Evolutionary conservation across 2,113 vertebrate species (phyloP).

Genomic region (Aldabrachelys gigantea): DNA sequence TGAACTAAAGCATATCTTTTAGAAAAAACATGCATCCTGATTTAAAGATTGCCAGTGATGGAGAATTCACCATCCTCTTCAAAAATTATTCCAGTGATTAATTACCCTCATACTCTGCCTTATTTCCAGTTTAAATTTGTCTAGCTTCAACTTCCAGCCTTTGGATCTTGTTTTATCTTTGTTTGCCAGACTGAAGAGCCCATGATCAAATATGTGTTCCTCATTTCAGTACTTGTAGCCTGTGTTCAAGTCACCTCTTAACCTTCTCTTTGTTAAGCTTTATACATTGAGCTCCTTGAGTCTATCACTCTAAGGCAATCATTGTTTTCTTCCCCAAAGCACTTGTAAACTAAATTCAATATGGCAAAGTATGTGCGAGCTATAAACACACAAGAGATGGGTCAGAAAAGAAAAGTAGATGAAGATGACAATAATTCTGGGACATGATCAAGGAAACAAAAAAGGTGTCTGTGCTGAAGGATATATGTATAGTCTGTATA

Average conservation of each 20-base stretch:
- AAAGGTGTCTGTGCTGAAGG: neutral
- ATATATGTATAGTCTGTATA: neutral
- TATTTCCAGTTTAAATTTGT: neutral
- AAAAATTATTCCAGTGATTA: neutral
- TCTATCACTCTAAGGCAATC: neutral
- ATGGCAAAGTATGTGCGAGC: slow-evolving; percentile 8
- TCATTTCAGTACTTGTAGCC: neutral
- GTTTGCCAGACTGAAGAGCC: neutral
- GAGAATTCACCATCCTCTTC: neutral
- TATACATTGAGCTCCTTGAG: neutral
- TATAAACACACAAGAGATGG: slow-evolving; percentile 27
- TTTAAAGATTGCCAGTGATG: neutral
- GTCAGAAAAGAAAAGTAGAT: neutral
- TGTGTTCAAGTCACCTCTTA: neutral
- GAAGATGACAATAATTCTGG: slow-evolving; percentile 50
- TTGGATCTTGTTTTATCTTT: neutral
- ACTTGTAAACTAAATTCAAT: slow-evolving; percentile 40
- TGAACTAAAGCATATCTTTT: neutral
- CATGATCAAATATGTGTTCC: neutral
- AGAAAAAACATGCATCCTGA: neutral
- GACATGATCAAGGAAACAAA: slow-evolving; percentile 30
- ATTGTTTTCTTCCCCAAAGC: neutral
- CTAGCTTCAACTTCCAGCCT: neutral
- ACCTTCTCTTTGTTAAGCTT: neutral
- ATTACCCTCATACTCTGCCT: neutral